phyloP scores from a whole-genome alignment of 64 coral and sea anemone genomes.

The Montipora foliosa region DNA sequence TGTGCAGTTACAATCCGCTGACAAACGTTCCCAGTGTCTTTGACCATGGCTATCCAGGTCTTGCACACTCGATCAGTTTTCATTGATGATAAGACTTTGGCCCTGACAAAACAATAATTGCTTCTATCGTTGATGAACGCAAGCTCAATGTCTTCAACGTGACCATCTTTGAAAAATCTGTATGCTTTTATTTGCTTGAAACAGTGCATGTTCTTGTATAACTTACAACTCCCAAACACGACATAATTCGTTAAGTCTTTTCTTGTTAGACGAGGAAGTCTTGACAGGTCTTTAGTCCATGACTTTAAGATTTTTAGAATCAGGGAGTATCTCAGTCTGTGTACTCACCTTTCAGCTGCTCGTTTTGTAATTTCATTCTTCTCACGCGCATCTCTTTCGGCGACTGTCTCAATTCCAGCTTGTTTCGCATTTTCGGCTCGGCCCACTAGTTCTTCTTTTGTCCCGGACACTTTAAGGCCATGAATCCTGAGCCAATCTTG shows the following conservation, averaged over 20 bases:
- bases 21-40: too few relatives aligned
- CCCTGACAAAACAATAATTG: background rate
- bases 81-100: background rate
- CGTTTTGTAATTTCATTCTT: background rate
- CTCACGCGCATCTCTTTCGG: background rate
- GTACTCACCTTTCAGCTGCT: conserved; percentile 18
- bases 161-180: conserved; percentile 18
- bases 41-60: too few relatives aligned
- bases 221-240: conserved; percentile 7
- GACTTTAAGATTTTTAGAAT: conserved; percentile 2
- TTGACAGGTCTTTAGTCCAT: conserved; percentile 7
- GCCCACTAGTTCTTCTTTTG: background rate
- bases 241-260: conserved; percentile 20
- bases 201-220: conserved; percentile 9
- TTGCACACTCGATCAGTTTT: background rate
- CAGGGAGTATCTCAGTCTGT: background rate
- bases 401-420: background rate
- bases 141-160: conserved; percentile 11
- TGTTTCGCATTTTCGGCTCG: background rate
- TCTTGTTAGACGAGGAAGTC: conserved; percentile 11
- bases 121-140: background rate
- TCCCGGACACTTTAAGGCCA: background rate
- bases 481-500: background rate
- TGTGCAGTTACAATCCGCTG: too few relatives aligned
- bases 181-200: background rate